These are phyloP conservation scores for Psix sp. DNA, from an alignment of 1,140 invertebrate species.

Conservation along the genomic window DNA sequence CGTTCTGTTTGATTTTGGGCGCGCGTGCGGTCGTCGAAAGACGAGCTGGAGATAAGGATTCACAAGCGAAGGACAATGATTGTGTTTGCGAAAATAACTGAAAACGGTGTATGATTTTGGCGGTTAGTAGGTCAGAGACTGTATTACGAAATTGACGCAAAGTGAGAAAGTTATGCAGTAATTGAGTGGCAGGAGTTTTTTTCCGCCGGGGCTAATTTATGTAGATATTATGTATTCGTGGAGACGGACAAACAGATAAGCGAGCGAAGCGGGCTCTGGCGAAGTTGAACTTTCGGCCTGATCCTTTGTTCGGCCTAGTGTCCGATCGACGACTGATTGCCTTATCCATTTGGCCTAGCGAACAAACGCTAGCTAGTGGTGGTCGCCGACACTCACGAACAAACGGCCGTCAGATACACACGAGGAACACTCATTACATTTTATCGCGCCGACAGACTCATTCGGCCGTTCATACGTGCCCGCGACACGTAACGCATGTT, in stretches of 20 bases:
- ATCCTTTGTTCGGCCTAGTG: slow-evolving; percentile 45
- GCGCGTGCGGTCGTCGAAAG: too few relatives aligned
- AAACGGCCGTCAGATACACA: slow-evolving; percentile 40
- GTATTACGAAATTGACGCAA: too few relatives aligned
- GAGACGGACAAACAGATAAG: slow-evolving; percentile 19
- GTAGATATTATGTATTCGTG: slow-evolving; percentile 21
- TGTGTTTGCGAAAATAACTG: too few relatives aligned
- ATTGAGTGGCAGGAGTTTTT: background rate
- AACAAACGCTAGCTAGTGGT: slow-evolving; percentile 49
- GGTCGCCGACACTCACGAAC: slow-evolving; percentile 52
- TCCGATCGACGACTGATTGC: slow-evolving; percentile 49
- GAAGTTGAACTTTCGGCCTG: slow-evolving; percentile 38
- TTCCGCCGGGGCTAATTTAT: slow-evolving; percentile 14
- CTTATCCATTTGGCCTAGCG: slow-evolving; percentile 50
- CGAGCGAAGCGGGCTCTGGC: slow-evolving; percentile 7
- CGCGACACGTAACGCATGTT: slow-evolving; percentile 55
- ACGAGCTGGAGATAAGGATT: too few relatives aligned
- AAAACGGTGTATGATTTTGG: too few relatives aligned
- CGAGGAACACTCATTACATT: slow-evolving; percentile 48
- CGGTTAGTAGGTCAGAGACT: too few relatives aligned
- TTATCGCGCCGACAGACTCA: slow-evolving; percentile 52
- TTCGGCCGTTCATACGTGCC: slow-evolving; percentile 38
- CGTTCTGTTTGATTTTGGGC: too few relatives aligned
- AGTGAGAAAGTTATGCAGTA: too few relatives aligned
- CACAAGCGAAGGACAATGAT: too few relatives aligned